These are phyloP conservation scores for Morinoia aosen DNA, from an alignment of 2,888 invertebrate genomes.

Conservation along the genomic window DNA sequence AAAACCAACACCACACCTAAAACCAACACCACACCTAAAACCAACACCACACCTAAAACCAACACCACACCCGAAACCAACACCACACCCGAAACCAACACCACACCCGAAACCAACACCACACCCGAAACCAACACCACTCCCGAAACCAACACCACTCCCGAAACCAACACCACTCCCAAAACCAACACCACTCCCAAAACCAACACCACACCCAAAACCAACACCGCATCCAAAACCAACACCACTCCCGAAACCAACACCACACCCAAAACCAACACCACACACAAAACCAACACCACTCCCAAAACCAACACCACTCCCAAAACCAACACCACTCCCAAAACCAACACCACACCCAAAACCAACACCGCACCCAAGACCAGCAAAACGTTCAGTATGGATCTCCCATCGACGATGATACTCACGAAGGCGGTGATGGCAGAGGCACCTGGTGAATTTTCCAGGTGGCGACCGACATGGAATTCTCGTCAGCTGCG, in stretches of 20 bases:
- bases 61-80: too few relatives aligned
- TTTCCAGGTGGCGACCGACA: conserved; percentile 96
- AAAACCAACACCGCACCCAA: too few relatives aligned
- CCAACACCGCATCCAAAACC: neutral
- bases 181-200: neutral
- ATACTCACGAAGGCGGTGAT: conserved; percentile 85
- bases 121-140: neutral
- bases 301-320: too few relatives aligned
- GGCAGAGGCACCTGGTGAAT: conserved; percentile 89
- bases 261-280: neutral
- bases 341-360: too few relatives aligned
- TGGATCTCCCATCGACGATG: conserved; percentile 55
- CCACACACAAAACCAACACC: too few relatives aligned
- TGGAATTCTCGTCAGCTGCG: conserved; percentile 93
- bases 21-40: too few relatives aligned
- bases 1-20: too few relatives aligned
- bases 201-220: neutral
- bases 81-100: neutral
- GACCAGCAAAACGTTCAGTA: too few relatives aligned
- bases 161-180: neutral
- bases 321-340: too few relatives aligned
- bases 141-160: neutral
- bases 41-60: too few relatives aligned
- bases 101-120: neutral
- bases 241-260: neutral